A percentile compares a stretch with the other conserved stretches of the same genome.
These are phyloP conservation scores for Brienomyrus brachyistius DNA, from an alignment of 2,113 vertebrate species.

Conservation along the genomic window DNA sequence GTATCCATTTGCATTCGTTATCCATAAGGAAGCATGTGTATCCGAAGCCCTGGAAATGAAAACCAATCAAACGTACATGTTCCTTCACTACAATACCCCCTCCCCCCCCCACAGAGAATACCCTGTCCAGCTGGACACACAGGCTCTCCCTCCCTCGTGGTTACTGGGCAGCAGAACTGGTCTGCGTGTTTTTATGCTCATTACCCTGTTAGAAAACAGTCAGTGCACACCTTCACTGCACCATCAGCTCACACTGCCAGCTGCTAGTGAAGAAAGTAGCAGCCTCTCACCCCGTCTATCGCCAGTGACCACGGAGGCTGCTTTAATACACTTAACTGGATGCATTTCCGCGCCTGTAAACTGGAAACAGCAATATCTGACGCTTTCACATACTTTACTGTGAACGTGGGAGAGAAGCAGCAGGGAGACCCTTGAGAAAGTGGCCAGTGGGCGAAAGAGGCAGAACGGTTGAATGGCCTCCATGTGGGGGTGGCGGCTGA, in stretches of 20 bases:
- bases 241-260: background rate
- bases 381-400: background rate
- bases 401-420: background rate
- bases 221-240: background rate
- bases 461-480: background rate
- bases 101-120: background rate
- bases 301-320: background rate
- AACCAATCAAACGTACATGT: no score
- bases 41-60: no score
- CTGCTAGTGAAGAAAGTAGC: background rate
- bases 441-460: background rate
- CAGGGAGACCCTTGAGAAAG: background rate
- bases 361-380: background rate
- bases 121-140: background rate
- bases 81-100: no score
- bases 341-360: no score
- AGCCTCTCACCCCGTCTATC: background rate
- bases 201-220: background rate
- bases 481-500: background rate
- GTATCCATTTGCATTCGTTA: no score
- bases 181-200: background rate
- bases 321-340: background rate
- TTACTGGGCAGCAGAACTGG: background rate
- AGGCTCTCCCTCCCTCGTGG: background rate
- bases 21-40: no score